Conservation (phyloP, 2,113 vertebrate genomes). For the Meles meles region DNA sequence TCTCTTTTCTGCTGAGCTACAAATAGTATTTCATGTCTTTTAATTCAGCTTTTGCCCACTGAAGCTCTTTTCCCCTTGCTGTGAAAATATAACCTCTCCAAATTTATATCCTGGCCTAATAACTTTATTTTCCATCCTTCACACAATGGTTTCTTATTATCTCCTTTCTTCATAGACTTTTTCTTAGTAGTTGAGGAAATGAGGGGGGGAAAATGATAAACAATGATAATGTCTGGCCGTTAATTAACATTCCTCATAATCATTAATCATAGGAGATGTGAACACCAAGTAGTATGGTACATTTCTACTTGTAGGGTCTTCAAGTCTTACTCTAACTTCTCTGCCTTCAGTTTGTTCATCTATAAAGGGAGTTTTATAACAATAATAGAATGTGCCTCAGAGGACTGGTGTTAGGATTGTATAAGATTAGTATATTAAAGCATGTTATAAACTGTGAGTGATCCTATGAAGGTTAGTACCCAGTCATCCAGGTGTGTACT, state of each 20-base stretch:
- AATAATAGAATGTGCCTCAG: background rate
- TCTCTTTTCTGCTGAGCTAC: conserved; percentile 30
- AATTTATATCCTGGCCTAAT: background rate
- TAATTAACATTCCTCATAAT: background rate
- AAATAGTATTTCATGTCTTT: conserved; percentile 41
- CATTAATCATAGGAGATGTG: background rate
- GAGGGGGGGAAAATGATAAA: background rate
- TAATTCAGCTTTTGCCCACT: background rate
- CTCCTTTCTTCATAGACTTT: background rate
- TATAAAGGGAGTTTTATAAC: conserved; percentile 41
- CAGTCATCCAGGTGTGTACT: conserved; percentile 27
- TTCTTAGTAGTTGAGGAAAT: background rate
- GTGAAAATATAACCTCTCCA: conserved; percentile 1
- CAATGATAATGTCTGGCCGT: background rate
- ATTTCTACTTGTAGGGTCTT: background rate
- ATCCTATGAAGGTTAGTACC: background rate
- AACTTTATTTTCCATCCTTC: conserved; percentile 3
- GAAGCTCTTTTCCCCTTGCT: conserved; percentile 34
- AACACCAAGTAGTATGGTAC: background rate
- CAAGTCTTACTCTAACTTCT: background rate
- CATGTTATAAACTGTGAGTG: conserved; percentile 36
- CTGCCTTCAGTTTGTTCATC: conserved; percentile 4
- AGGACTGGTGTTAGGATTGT: conserved; percentile 43
- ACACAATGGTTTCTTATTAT: background rate
- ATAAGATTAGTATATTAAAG: conserved; percentile 60